phyloP scores from a whole-genome alignment of 2,888 invertebrate species.

The Nebria salina region DNA sequence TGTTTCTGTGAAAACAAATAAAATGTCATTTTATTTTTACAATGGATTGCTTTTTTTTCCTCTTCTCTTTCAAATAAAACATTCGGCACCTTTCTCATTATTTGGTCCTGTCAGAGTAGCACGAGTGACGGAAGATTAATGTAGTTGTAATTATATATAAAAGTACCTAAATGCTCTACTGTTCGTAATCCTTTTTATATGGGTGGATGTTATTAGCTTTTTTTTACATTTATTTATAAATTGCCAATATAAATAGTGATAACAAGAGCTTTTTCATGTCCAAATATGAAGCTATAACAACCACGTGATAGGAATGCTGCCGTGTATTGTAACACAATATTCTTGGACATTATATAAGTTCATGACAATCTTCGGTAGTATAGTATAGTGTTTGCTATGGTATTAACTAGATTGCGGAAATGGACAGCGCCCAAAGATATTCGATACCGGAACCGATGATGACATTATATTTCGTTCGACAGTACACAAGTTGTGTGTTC shows the following conservation, averaged over 20 bases:
- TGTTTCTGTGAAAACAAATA: no score
- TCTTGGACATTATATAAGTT: not conserved
- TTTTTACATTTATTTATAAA: no score
- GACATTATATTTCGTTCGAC: constrained; percentile 7
- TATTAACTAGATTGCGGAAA: constrained; percentile 19
- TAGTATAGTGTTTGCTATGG: constrained; percentile 13
- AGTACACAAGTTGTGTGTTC: not conserved
- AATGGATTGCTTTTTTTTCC: no score
- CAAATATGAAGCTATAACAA: not conserved
- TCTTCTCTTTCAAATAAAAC: no score
- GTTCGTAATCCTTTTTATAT: no score
- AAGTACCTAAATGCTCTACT: no score
- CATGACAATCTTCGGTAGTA: constrained; percentile 4
- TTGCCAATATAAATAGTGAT: not conserved
- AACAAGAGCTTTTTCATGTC: not conserved
- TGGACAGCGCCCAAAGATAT: constrained; percentile 20
- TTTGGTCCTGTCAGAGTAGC: no score
- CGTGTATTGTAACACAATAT: not conserved
- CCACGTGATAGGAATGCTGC: not conserved
- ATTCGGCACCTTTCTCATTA: no score
- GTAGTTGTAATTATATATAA: no score
- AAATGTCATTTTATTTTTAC: no score
- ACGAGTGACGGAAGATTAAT: no score
- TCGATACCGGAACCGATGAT: constrained; percentile 12
- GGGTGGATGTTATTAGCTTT: no score